Evolutionary conservation across 2,888 invertebrate genomes (phyloP).

Genomic region (Athrips mouffetella): DNA sequence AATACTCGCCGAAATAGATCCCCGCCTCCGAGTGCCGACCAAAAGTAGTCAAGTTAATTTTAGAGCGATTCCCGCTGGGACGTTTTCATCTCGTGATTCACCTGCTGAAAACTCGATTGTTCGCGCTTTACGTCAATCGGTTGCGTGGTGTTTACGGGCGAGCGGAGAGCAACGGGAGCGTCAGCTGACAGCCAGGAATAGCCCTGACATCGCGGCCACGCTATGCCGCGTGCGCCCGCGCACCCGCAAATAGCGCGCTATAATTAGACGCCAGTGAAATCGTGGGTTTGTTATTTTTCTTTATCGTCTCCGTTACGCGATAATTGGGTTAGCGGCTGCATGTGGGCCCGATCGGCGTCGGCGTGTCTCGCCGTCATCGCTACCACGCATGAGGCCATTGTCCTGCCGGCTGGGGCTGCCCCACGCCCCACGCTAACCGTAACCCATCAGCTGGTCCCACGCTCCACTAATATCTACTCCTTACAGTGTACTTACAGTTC

Average conservation of each 20-base stretch:
- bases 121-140: constrained; percentile 75
- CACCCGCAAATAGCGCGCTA: constrained; percentile 75
- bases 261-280: constrained; percentile 76
- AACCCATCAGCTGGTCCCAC: not conserved
- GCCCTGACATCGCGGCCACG: constrained; percentile 76
- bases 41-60: constrained; percentile 75
- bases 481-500: too few species aligned
- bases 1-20: constrained; percentile 66
- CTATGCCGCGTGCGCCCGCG: constrained; percentile 76
- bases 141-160: constrained; percentile 75
- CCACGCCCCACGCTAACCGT: constrained; percentile 10
- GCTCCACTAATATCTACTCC: not conserved
- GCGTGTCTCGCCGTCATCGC: constrained; percentile 62
- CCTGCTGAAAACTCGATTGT: constrained; percentile 77
- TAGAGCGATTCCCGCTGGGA: constrained; percentile 67
- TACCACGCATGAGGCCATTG: constrained; percentile 45
- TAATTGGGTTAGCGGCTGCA: constrained; percentile 77
- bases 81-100: constrained; percentile 75
- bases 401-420: constrained; percentile 35
- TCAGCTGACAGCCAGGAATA: constrained; percentile 78
- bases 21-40: constrained; percentile 75
- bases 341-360: constrained; percentile 74
- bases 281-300: constrained; percentile 79
- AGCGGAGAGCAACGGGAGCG: constrained; percentile 52
- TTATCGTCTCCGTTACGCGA: constrained; percentile 77